Evolutionary conservation across 2,888 invertebrate species (phyloP), one percentile per base, ranked within the genome.

Genomic region (Aleiodes testaceus): DNA sequence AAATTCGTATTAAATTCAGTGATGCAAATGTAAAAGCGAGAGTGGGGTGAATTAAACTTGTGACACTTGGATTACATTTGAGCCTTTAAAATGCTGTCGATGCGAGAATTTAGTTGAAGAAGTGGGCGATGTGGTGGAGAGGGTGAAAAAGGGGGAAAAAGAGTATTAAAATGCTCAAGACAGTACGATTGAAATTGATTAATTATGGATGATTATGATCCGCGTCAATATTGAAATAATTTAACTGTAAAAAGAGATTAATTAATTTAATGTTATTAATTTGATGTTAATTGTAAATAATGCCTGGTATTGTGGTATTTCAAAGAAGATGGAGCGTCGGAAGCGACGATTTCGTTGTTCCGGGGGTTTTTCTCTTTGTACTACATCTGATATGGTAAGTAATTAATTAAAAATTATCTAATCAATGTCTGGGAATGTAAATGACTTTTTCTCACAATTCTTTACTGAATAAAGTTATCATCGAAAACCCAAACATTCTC

Each of bases 271-370:
- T 16, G 16, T 36, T 9, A 36, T 36, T 59, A 36, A 36, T 18
- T 14, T 7, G 18, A 12, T 16, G 16, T 5, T 55, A 30, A 55
- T 30, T 55, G 63, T 69, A 72, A 79, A 85, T 78, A 77, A 96
- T 96, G 96, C 95, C 96, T 78, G 95, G 95, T 78, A 91, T 96
- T 83, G 93, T 95, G 79, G 94, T 94, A 76, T 95, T 95, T 88
- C 90, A 93, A 82, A 90, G 95, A 81, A 91, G 96, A 80, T 96
- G 96, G 95, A 93, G 94, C 84, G 94, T 95, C 78, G 96, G 95
- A 79, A 95, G 95, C 77, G 95, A 96, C 89, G 95, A 96, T 89
- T 90, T 96, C 79, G 94, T 95, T 78, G 93, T 96, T 66, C 95
- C 96, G 44, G 95, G 94, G 70, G 91, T 92, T 76, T 92, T 95